Evolutionary conservation across 2,113 vertebrate genomes (phyloP), one percentile per base, ranked within the genome.

Genomic region (Phodopus roborovskii): DNA sequence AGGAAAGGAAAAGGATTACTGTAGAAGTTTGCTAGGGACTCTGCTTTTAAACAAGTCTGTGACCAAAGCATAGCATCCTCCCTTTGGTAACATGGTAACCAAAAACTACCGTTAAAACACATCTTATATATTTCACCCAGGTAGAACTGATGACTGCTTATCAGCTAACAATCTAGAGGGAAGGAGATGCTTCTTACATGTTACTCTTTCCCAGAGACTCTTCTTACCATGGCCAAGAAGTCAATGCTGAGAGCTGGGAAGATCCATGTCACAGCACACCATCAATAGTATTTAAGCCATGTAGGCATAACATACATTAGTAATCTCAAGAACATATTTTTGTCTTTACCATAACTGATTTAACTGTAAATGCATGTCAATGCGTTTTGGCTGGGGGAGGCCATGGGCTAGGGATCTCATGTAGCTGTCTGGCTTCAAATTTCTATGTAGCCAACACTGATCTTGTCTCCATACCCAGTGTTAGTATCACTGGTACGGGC

Each of bases 71-170:
- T 0, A 88, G 26, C 33, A 93, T 75, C 68, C 33, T 79, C 85
- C 62, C 33, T 91, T 89, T 91, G 87, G 78, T 93, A 95, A 88
- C 84, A 95, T 5, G 45, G 33, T 50, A 73, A 94, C 42, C 68
- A 68, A 89, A 92, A 88, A 2, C 24, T 22, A 42, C 3, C 20
- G n/a, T 26, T 36, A 45, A 71, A 92, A 50, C 50, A 45, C 66
- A 62, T 0, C 36, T n/a, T 64, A 68, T 7, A 68, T 11, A 75
- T 83, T 94, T 75, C 16, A 77, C 30, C 15, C 16, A 53, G 39
- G 42, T 74, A 45, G 58, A 84, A 62, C 64, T 86, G 19, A 84
- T 83, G 48, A 58, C 66, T 88, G 17, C 62, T 60, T 70, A 88
- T n/a, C 28, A 70, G 62, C 17, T 22, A 96, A 62, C 42, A 91